phyloP scores from a whole-genome alignment of 2,888 invertebrate genomes.

The Chymomyza fuscimana region DNA sequence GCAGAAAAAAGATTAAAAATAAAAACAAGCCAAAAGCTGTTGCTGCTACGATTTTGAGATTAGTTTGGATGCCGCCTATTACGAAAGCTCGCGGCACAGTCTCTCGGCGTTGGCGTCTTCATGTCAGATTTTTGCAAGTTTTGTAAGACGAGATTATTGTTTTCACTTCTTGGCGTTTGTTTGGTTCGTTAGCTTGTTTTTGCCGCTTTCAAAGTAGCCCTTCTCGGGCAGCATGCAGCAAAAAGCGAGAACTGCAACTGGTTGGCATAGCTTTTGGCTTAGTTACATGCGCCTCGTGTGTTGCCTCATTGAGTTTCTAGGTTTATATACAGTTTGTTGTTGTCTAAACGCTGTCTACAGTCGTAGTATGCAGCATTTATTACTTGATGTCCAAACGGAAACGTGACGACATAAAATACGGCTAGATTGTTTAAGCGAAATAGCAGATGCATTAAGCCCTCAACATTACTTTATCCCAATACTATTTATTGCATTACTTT shows the following conservation, averaged over 20 bases:
- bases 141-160: slow-evolving; percentile 66
- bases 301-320: slow-evolving; percentile 72
- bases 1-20: not conserved
- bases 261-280: not conserved
- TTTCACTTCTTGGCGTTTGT: slow-evolving; percentile 65
- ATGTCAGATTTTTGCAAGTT: slow-evolving; percentile 58
- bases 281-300: slow-evolving; percentile 34
- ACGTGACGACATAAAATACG: slow-evolving; percentile 3
- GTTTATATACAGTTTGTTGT: slow-evolving; percentile 40
- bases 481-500: no score
- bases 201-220: slow-evolving; percentile 55
- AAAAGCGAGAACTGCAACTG: slow-evolving; percentile 49
- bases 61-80: slow-evolving; percentile 47
- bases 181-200: slow-evolving; percentile 37
- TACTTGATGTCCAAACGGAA: slow-evolving; percentile 21
- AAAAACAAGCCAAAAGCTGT: not conserved
- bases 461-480: no score
- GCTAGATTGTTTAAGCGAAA: not conserved
- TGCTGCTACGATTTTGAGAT: slow-evolving; percentile 38
- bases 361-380: slow-evolving; percentile 27
- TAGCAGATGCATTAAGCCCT: no score
- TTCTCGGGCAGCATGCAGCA: slow-evolving; percentile 40
- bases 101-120: slow-evolving; percentile 29
- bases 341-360: slow-evolving; percentile 27
- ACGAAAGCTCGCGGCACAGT: slow-evolving; percentile 47